Evolutionary conservation across 2,797 vertebrate genomes (phyloP).

Genomic region (Onychomys leucogaster): DNA sequence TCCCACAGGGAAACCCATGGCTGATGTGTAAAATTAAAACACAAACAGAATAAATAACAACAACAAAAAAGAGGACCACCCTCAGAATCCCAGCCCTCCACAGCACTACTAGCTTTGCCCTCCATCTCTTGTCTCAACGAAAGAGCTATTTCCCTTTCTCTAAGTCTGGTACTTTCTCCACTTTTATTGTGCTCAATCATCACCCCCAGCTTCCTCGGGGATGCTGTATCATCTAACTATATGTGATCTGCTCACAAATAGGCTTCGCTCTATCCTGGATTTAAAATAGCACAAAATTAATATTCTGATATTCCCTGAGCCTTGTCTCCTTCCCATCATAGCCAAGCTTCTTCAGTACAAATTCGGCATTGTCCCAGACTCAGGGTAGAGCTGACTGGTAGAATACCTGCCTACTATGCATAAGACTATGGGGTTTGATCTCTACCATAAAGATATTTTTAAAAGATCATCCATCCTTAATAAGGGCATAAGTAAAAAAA

Average conservation of each 20-base stretch:
- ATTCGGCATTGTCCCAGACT: neutral
- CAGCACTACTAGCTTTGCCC: neutral
- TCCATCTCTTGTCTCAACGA: neutral
- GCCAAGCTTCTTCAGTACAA: conserved; percentile 9
- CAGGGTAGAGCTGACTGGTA: neutral
- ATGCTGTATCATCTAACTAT: conserved; percentile 31
- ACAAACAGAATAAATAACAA: too few species aligned
- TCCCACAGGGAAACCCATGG: too few species aligned
- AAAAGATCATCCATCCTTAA: neutral
- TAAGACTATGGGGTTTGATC: neutral
- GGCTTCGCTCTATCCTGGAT: conserved; percentile 9
- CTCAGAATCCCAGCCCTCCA: conserved; percentile 26
- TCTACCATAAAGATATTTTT: neutral
- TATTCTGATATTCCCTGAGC: neutral
- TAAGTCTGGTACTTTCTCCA: neutral
- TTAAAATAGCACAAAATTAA: conserved; percentile 65
- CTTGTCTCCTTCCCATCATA: conserved; percentile 6
- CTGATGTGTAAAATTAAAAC: too few species aligned
- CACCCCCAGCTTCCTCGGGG: neutral
- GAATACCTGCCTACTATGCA: neutral
- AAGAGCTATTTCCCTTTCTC: neutral
- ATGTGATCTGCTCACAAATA: conserved; percentile 16
- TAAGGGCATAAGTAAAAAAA: conserved; percentile 8
- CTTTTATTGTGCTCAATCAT: neutral
- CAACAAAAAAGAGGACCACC: neutral